Conservation (phyloP, 1,140 invertebrate species). For the Lordiphosa clarofinis region DNA sequence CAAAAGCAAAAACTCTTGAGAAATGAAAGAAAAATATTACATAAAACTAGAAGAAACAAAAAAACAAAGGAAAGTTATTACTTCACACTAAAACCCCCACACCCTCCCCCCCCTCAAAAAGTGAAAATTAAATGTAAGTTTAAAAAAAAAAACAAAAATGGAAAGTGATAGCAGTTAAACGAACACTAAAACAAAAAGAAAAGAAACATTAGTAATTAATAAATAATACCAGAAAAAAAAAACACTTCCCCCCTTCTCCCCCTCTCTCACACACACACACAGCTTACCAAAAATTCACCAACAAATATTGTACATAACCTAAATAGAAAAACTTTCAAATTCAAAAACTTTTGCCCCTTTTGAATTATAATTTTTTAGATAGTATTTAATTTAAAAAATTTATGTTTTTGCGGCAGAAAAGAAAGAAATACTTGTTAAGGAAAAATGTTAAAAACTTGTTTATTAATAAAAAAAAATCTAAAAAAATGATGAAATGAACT, state of each 20-base stretch:
- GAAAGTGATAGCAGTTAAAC: constrained; percentile 74
- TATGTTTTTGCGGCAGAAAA: constrained; percentile 28
- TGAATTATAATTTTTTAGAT: constrained; percentile 34
- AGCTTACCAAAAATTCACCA: constrained; percentile 13
- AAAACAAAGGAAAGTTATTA: constrained; percentile 28
- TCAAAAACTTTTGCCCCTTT: constrained; percentile 11
- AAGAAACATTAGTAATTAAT: constrained; percentile 53
- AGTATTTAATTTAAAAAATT: constrained; percentile 33
- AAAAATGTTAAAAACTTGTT: constrained; percentile 60
- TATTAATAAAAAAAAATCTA: constrained; percentile 54
- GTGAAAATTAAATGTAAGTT: constrained; percentile 34
- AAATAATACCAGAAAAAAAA: constrained; percentile 25
- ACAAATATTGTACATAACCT: constrained; percentile 65
- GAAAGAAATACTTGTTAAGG: constrained; percentile 36
- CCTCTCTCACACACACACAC: not conserved
- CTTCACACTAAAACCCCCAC: constrained; percentile 19
- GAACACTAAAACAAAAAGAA: constrained; percentile 40
- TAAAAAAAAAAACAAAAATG: constrained; percentile 36
- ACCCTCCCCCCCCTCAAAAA: not conserved
- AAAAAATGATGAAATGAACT: constrained; percentile 39
- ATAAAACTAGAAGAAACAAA: constrained; percentile 51
- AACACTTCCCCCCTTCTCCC: too few species aligned
- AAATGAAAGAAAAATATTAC: constrained; percentile 42
- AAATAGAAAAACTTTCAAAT: constrained; percentile 35
- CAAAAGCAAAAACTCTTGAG: constrained; percentile 7